Conservation (phyloP, 2,113 vertebrate species). For the Pagrus major region DNA sequence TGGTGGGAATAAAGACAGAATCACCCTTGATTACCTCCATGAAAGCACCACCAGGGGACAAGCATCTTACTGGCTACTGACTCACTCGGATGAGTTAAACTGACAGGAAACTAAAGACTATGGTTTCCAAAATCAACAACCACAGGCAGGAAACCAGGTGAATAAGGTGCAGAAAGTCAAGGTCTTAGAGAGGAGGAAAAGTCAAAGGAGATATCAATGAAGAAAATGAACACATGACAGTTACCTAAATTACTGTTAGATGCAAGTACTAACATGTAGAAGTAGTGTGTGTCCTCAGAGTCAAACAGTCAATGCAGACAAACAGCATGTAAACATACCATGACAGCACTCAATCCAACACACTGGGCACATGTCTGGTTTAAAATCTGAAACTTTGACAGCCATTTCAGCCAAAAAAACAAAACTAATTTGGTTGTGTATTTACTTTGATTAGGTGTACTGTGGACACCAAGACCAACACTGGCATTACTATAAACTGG, state of each 20-base stretch:
- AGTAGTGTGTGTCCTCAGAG: no score
- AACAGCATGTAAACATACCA: background rate
- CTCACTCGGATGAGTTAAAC: constrained; percentile 59
- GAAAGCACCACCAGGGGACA: constrained; percentile 76
- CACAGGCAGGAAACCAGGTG: constrained; percentile 32
- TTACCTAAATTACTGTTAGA: background rate
- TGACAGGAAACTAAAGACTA: constrained; percentile 46
- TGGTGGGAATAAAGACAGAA: constrained; percentile 79
- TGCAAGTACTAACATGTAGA: background rate
- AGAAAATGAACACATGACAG: background rate
- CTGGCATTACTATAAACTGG: background rate
- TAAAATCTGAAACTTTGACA: background rate
- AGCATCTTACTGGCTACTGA: constrained; percentile 69
- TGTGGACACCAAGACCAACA: background rate
- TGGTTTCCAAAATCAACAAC: constrained; percentile 15
- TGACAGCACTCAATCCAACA: no score
- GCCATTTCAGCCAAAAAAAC: background rate
- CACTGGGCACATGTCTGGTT: background rate
- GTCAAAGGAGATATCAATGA: background rate
- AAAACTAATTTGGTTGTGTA: background rate
- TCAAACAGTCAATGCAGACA: background rate
- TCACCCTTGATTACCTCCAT: constrained; percentile 78
- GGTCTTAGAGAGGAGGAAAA: background rate
- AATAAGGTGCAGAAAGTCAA: constrained; percentile 1
- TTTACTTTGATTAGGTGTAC: background rate